Conservation (phyloP, 1,140 invertebrate species). For the Chrysoperla carnea region DNA sequence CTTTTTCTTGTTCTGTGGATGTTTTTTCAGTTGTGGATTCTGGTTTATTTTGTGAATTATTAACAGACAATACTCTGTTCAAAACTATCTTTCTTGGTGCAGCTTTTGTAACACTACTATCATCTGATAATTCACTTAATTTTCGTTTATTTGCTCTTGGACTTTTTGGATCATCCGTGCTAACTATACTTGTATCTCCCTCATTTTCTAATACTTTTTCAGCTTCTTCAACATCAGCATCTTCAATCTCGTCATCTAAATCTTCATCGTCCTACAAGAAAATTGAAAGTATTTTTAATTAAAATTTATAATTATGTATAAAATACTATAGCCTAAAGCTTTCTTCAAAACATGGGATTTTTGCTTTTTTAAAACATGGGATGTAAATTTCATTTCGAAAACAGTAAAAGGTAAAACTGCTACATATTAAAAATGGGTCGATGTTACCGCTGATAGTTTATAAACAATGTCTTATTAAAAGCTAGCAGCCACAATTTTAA, state of each 20-base stretch:
- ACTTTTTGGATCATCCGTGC: slow-evolving; percentile 15
- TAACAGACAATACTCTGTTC: slow-evolving; percentile 37
- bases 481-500: no score
- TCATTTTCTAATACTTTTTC: slow-evolving; percentile 17
- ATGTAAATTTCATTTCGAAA: no score
- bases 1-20: slow-evolving; percentile 6
- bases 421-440: no score
- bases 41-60: slow-evolving; percentile 10
- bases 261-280: slow-evolving; percentile 2
- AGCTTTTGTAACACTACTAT: slow-evolving; percentile 17
- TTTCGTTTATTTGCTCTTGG: slow-evolving; percentile 22
- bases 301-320: slow-evolving; percentile 2
- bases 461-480: no score
- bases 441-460: no score
- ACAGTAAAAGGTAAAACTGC: no score
- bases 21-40: slow-evolving; percentile 8
- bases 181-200: slow-evolving; percentile 6
- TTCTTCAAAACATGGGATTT: no score
- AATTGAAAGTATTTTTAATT: slow-evolving; percentile 18
- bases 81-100: slow-evolving; percentile 39
- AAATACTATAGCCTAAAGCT: no score
- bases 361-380: no score
- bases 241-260: slow-evolving; percentile 16
- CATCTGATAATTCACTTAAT: slow-evolving; percentile 16
- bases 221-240: slow-evolving; percentile 17